Conservation (phyloP, 1,140 invertebrate species). For the Eueides isabella region DNA sequence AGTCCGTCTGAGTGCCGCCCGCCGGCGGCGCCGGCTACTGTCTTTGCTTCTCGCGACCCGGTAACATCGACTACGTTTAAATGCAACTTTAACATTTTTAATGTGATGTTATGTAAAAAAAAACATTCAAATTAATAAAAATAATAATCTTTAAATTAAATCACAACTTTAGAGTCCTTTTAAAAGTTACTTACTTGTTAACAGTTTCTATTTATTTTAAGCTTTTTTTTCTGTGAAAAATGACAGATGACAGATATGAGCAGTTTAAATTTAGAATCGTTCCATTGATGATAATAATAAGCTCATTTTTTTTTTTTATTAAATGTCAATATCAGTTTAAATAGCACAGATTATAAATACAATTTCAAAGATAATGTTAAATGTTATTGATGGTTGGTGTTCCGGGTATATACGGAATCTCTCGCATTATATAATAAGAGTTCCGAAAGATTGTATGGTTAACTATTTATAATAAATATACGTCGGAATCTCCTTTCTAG, state of each 20-base stretch:
- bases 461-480: constrained; percentile 9
- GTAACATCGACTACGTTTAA: constrained; percentile 66
- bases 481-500: neutral
- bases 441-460: constrained; percentile 23
- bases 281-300: constrained; percentile 14
- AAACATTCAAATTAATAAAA: too few species aligned
- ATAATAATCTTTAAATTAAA: too few species aligned
- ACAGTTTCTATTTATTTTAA: too few species aligned
- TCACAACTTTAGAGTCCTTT: too few species aligned
- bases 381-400: neutral
- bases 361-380: neutral
- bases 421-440: constrained; percentile 35
- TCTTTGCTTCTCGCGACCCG: constrained; percentile 68
- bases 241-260: too few species aligned
- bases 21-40: constrained; percentile 66
- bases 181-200: too few species aligned
- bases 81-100: too few species aligned
- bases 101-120: too few species aligned
- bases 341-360: constrained; percentile 15
- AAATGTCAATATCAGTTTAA: constrained; percentile 1
- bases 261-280: constrained; percentile 26
- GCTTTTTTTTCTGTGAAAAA: too few species aligned
- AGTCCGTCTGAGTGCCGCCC: constrained; percentile 74
- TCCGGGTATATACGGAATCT: constrained; percentile 33
- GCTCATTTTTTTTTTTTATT: neutral